A percentile compares a stretch with the other conserved stretches of the same genome.
phyloP scores from a whole-genome alignment of 92 coral and sea anemone species.

The Porites evermanni region DNA sequence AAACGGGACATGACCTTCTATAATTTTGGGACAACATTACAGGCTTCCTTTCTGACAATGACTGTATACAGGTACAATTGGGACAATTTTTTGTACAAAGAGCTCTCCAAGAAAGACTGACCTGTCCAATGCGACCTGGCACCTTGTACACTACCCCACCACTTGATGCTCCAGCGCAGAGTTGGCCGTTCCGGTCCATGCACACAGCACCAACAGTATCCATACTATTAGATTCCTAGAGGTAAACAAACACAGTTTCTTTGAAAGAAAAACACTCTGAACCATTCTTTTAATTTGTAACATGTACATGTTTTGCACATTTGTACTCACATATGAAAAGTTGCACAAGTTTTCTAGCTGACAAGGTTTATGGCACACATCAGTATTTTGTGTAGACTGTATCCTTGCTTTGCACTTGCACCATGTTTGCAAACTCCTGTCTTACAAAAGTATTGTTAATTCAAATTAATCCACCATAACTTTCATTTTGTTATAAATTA shows the following conservation, averaged over 20 bases:
- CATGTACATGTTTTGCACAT: no score
- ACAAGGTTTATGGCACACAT: constrained; percentile 36
- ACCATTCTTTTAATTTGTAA: no score
- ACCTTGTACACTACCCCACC: constrained; percentile 88
- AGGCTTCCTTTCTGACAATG: no score
- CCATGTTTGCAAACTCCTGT: constrained; percentile 82
- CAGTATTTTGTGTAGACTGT: constrained; percentile 16
- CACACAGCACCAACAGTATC: constrained; percentile 98
- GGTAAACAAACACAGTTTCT: background rate
- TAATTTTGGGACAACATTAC: no score
- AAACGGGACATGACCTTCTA: no score
- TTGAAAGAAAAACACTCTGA: no score
- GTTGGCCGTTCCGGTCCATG: constrained; percentile 74
- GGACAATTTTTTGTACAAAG: no score
- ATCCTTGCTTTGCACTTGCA: constrained; percentile 66
- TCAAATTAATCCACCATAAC: no score
- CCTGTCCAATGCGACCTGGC: constrained; percentile 99
- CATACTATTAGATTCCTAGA: constrained; percentile 23
- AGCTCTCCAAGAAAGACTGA: background rate
- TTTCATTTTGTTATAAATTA: no score
- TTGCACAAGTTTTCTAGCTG: constrained; percentile 78
- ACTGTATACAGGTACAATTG: no score
- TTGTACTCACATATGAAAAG: constrained; percentile 42
- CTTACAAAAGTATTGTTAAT: constrained; percentile 20
- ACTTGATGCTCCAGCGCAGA: constrained; percentile 92